Base-by-base conservation (phyloP, 2,888 invertebrate species). In the Furcula furcula region DNA sequence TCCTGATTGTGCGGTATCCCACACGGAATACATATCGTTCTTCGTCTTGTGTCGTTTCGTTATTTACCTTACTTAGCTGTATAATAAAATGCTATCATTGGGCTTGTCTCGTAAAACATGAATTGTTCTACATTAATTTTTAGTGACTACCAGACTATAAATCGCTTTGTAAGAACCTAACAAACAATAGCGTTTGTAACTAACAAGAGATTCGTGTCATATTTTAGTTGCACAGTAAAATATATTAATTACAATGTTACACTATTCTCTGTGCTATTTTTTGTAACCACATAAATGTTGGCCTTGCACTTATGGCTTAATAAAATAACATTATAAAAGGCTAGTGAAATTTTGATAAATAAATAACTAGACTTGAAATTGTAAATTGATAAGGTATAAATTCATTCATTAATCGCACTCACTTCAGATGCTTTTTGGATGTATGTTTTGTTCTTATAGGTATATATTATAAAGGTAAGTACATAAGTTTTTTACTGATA, bases 271-370 rank as follows among this genome's bases (percentile, higher is more conserved):
- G 28, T 29, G 30, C 38, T 22, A 40, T 56, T 54, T 63, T 61
- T 72, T 65, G 62, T 61, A 61, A 64, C 65, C 69, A 76, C 66
- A 72, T 73, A 74, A 70, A 69, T 59, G 55, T 79, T 80, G 76
- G 80, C 81, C 80, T 85, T 85, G 78, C 78, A 80, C 76, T 81
- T 77, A 75, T 76, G 67, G 68, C 80, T 72, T 82, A 76, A 65
- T 73, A 71, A 78, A 74, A 69, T 79, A 74, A 80, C 76, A 81
- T 77, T 80, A 65, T 80, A 79, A 84, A 88, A 88, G 88, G 88
- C 88, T 88, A 88, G 88, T 88, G 88, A 88, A 82, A 79, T 87
- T 88, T 88, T 87, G 81, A 86, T 87, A 87, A 78, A 73, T 77
- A 73, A 79, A 79, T 76, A 80, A 68, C 77, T 87, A 86, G 78